phyloP scores from a whole-genome alignment of 2,797 vertebrate genomes.

The Poeciliopsis presidionis region DNA sequence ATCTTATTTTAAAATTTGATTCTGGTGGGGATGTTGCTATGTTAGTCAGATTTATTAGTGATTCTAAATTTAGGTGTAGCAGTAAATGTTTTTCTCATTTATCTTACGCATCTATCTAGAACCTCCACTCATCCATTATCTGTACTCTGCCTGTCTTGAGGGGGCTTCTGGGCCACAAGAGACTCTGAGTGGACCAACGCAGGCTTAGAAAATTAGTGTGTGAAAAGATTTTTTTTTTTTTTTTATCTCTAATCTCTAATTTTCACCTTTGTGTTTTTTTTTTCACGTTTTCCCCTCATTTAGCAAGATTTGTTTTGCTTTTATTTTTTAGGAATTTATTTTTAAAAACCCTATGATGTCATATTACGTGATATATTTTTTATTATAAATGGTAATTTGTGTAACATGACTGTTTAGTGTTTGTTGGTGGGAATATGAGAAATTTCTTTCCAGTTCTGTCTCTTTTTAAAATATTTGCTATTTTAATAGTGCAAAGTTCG shows the following conservation, averaged over 20 bases:
- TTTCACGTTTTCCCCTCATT: not conserved
- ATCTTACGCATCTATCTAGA: not conserved
- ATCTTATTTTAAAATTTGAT: not conserved
- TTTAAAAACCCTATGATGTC: not conserved
- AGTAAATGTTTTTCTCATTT: not conserved
- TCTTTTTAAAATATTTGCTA: not conserved
- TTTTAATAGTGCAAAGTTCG: not conserved
- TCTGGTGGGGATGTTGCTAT: not conserved
- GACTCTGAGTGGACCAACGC: not conserved
- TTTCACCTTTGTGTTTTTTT: no score
- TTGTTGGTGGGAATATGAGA: not conserved
- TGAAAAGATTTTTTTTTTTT: not conserved
- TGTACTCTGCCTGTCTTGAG: not conserved
- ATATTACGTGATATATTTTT: not conserved
- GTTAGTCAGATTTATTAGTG: not conserved
- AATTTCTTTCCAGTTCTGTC: not conserved
- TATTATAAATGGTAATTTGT: not conserved
- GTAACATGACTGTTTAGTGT: not conserved
- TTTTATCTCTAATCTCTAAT: no score
- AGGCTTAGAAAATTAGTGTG: not conserved
- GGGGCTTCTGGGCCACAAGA: not conserved
- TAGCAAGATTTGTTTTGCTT: no score
- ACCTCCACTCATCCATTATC: not conserved
- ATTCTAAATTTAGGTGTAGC: not conserved
- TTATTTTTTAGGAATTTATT: not conserved